These are phyloP conservation scores for Ceryle rudis DNA, from an alignment of 2,797 vertebrate species.

Conservation along the genomic window DNA sequence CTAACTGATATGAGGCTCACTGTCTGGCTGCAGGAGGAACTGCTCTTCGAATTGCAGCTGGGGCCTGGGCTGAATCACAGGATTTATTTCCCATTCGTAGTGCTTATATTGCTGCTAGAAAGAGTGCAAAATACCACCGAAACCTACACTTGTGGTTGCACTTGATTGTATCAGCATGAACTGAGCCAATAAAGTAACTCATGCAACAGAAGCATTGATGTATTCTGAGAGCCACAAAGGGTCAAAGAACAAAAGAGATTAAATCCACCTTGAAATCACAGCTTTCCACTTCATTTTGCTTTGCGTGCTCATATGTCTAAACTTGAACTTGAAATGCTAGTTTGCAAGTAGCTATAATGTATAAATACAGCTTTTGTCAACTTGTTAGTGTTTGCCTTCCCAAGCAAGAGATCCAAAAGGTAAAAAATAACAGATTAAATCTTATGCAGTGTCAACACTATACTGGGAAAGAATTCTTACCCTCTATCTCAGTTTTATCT, in stretches of 20 bases:
- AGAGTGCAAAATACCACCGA: neutral
- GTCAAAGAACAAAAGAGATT: slow-evolving; percentile 77
- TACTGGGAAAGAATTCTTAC: slow-evolving; percentile 55
- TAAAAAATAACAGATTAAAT: slow-evolving; percentile 68
- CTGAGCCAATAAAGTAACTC: slow-evolving; percentile 63
- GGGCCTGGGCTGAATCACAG: neutral
- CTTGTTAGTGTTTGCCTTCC: slow-evolving; percentile 62
- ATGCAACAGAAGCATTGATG: slow-evolving; percentile 62
- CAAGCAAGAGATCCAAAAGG: slow-evolving; percentile 53
- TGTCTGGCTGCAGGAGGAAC: neutral
- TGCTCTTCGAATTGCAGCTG: fast-evolving
- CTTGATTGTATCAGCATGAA: slow-evolving; percentile 50
- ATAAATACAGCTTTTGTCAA: slow-evolving; percentile 57
- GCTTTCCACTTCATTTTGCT: slow-evolving; percentile 78
- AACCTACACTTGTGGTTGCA: neutral
- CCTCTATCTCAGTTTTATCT: slow-evolving; percentile 38
- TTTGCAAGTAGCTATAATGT: slow-evolving; percentile 71
- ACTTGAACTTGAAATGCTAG: slow-evolving; percentile 73
- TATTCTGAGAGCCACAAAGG: slow-evolving; percentile 71
- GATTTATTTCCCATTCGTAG: neutral
- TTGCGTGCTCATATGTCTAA: slow-evolving; percentile 45
- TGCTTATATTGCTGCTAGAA: neutral
- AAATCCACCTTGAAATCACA: slow-evolving; percentile 80
- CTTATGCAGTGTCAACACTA: slow-evolving; percentile 46
- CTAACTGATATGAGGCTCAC: neutral